Conservation (phyloP, 2,888 invertebrate species). For the Linyphia triangularis region DNA sequence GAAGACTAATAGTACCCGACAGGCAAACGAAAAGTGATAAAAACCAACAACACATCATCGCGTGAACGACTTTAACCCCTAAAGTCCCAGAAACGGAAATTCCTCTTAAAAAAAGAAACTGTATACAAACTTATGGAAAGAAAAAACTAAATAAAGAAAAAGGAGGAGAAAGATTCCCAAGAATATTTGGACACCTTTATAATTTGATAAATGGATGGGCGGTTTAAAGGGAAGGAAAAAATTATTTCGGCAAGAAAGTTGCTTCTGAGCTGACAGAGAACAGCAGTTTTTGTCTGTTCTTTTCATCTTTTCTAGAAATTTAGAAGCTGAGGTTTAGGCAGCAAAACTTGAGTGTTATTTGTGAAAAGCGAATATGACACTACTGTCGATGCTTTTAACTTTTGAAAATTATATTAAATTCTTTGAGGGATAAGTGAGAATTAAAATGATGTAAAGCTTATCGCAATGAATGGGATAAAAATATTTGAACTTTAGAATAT, state of each 20-base stretch:
- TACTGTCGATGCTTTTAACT: background rate
- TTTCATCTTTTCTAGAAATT: slow-evolving; percentile 6
- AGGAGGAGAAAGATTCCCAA: slow-evolving; percentile 13
- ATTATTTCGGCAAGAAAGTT: slow-evolving; percentile 4
- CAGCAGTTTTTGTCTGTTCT: slow-evolving; percentile 14
- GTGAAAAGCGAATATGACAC: slow-evolving; percentile 41
- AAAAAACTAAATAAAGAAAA: slow-evolving; percentile 5
- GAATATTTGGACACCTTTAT: slow-evolving; percentile 65
- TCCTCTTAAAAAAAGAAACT: background rate
- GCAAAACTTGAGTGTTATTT: slow-evolving; percentile 43
- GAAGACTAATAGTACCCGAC: slow-evolving; percentile 52
- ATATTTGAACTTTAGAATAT: too few relatives aligned
- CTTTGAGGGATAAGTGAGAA: too few relatives aligned
- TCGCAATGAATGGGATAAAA: too few relatives aligned
- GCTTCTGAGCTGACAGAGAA: slow-evolving; percentile 31
- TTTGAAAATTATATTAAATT: background rate
- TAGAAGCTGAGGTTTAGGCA: background rate
- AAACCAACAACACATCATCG: slow-evolving; percentile 55
- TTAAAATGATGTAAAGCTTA: too few relatives aligned
- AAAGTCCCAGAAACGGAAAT: slow-evolving; percentile 18
- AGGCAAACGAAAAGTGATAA: slow-evolving; percentile 51
- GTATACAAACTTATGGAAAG: slow-evolving; percentile 32
- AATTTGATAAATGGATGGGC: slow-evolving; percentile 69
- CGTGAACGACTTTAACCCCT: slow-evolving; percentile 31
- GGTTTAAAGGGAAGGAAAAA: slow-evolving; percentile 33